Percentiles rank a stretch among this genome's conserved stretches.
Evolutionary conservation across 2,888 invertebrate genomes (phyloP).

Genomic region (Reticulitermes lucifugus): DNA sequence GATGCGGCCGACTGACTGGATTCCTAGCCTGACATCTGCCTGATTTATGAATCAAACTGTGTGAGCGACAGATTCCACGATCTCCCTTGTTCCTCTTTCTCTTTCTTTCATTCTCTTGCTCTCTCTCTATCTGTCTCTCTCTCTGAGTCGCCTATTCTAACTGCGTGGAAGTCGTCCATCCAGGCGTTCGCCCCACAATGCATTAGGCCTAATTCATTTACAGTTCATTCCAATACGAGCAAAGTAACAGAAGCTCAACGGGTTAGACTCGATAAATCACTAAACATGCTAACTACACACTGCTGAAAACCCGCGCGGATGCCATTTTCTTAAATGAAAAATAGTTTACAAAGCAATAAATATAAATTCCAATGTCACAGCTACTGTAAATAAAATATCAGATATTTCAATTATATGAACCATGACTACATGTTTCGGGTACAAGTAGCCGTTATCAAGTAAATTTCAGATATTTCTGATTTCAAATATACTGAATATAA

Average conservation of each 20-base stretch:
- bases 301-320: background rate
- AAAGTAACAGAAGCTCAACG: conserved; percentile 9
- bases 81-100: conserved; percentile 23
- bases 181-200: conserved; percentile 22
- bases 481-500: no score
- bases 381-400: no score
- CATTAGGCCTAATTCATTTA: conserved; percentile 16
- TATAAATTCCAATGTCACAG: no score
- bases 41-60: conserved; percentile 55
- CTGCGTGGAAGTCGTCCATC: background rate
- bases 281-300: background rate
- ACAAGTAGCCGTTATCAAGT: no score
- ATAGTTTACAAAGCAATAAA: no score
- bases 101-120: background rate
- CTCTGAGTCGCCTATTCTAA: background rate
- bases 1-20: conserved; percentile 52
- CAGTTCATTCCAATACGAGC: background rate
- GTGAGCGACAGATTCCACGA: conserved; percentile 55
- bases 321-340: background rate
- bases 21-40: conserved; percentile 54
- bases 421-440: no score
- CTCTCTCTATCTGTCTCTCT: background rate
- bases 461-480: no score
- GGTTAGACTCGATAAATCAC: conserved; percentile 22
- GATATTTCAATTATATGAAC: no score